These are phyloP conservation scores for Tonatia bakeri DNA, from an alignment of 2,113 vertebrate species.

Conservation along the genomic window DNA sequence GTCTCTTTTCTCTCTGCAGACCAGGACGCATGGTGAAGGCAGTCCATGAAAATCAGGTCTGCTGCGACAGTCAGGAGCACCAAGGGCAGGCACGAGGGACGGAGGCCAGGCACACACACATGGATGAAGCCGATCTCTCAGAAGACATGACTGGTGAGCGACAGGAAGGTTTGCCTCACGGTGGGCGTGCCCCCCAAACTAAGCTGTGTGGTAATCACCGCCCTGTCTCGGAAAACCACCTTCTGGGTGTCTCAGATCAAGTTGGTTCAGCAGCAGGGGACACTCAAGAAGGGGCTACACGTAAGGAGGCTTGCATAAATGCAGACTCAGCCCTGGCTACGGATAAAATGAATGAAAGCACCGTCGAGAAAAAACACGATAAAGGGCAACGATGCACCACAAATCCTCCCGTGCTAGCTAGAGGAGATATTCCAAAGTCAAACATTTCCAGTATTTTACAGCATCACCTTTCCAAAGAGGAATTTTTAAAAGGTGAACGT, in stretches of 20 bases:
- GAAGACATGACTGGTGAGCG: slow-evolving; percentile 83
- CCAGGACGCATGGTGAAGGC: background rate
- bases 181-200: slow-evolving; percentile 59
- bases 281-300: background rate
- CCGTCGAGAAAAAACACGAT: background rate
- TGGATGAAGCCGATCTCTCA: slow-evolving; percentile 55
- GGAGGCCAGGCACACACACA: slow-evolving; percentile 43
- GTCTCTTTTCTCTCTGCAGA: slow-evolving; percentile 51
- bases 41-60: background rate
- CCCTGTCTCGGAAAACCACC: background rate
- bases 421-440: slow-evolving; percentile 45
- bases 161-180: slow-evolving; percentile 87
- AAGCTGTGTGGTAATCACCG: background rate
- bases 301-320: background rate
- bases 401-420: background rate
- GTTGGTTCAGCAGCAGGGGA: background rate
- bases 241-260: background rate
- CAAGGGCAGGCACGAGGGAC: slow-evolving; percentile 23
- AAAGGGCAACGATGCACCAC: background rate
- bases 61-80: slow-evolving; percentile 1
- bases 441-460: slow-evolving; percentile 80
- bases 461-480: slow-evolving; percentile 83
- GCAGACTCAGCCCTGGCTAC: fast-evolving
- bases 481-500: slow-evolving; percentile 76
- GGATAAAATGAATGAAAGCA: background rate